Evolutionary conservation across 1,140 invertebrate species (phyloP), one percentile per base, ranked within the genome.

Genomic region (Drosophila mauritiana): DNA sequence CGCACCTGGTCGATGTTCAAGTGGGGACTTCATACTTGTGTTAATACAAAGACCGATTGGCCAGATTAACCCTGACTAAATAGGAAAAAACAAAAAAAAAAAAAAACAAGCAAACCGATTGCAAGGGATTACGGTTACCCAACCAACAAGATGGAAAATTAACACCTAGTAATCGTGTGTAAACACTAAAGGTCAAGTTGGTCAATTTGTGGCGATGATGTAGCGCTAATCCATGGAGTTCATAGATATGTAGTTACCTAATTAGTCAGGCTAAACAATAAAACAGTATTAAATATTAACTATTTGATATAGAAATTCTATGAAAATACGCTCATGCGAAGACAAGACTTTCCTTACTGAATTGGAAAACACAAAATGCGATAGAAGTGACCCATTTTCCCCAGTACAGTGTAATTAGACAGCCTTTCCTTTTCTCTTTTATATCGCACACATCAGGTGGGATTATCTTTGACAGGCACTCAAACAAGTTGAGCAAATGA

Each of bases 1-100:
- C 20, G 36, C 63, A 40, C 45, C 64, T 57, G 73, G 73, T 46
- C 73, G 73, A 75, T 53, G 73, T 65, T 75, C 73, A 75, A 75
- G 73, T 75, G 73, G 69, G 22, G 61, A 61, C 54, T 73, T 73
- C 36, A 73, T 70, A 70, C 53, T 45, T 39, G 48, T 43, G 45
- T 58, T 72, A 72, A 69, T 54, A 45, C 51, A 37, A 40, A 40
- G 42, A 62, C 25, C 45, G 59, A 64, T 68, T 68, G 46, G 7
- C 27, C 0, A 68, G 64, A 68, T 68, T 68, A 68, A 43, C 45
- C n/a, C 37, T 27, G 27, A 52, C 11, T 13, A 4, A 39, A 39
- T 13, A 13, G 4, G 3, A 39, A 13, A 39, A 39, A 52, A 27
- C 11, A 17, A 17, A 17, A 17, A 17, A 17, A 17, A 17, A 1